phyloP scores from a whole-genome alignment of 1,140 invertebrate species.

The Heterodera carotae region DNA sequence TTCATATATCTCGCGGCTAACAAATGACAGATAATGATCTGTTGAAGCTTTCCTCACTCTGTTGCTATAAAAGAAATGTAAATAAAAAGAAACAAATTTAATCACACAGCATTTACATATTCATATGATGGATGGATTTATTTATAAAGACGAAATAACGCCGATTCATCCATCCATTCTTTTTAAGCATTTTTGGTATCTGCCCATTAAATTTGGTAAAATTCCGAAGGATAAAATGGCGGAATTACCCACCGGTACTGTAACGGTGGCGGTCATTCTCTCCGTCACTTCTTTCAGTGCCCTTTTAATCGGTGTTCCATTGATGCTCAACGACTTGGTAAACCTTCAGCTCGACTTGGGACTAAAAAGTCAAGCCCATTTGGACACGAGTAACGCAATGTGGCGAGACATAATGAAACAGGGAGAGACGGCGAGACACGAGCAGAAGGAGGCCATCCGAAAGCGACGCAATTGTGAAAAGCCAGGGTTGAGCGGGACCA shows the following conservation, averaged over 20 bases:
- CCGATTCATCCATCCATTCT: no score
- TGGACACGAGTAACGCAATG: conserved; percentile 45
- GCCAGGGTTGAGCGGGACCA: no score
- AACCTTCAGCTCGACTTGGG: conserved; percentile 41
- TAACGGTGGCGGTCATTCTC: conserved; percentile 27
- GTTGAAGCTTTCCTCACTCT: no score
- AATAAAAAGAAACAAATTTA: no score
- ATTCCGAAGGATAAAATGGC: not conserved
- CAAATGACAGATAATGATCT: no score
- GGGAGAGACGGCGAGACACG: conserved; percentile 22
- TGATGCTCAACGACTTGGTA: conserved; percentile 43
- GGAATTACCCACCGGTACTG: conserved; percentile 3
- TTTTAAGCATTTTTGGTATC: no score
- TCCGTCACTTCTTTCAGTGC: conserved; percentile 35
- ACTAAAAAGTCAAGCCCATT: conserved; percentile 33
- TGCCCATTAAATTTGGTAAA: not conserved
- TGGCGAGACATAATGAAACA: conserved; percentile 49
- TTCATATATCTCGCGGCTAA: no score
- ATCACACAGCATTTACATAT: no score
- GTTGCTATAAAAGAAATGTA: no score
- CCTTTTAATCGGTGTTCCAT: conserved; percentile 40
- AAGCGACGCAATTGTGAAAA: conserved; percentile 38
- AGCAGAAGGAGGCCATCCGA: conserved; percentile 13
- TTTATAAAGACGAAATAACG: no score
- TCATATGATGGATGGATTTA: no score